A percentile compares a stretch with the other conserved stretches of the same genome.
Conservation (phyloP, 1,140 invertebrate genomes). For the Procambarus virginalis region DNA sequence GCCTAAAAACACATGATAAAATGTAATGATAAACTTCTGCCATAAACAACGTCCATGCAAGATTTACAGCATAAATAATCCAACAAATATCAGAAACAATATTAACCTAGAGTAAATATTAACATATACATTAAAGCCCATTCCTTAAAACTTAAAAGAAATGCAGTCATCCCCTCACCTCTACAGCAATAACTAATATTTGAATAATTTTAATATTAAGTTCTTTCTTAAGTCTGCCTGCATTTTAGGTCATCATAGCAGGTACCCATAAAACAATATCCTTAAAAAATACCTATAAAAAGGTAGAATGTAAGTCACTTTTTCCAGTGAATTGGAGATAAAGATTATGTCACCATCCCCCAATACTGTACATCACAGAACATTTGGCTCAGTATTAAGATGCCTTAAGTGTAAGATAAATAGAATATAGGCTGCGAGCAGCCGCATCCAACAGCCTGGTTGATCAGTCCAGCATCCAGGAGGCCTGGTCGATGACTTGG, state of each 20-base stretch:
- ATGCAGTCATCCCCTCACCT: background rate
- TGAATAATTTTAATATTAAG: background rate
- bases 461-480: no score
- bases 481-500: no score
- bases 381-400: background rate
- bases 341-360: background rate
- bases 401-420: background rate
- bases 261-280: background rate
- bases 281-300: background rate
- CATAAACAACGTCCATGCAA: background rate
- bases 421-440: background rate
- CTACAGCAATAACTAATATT: background rate
- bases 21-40: background rate
- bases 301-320: background rate
- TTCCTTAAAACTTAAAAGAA: background rate
- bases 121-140: constrained; percentile 4
- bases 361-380: background rate
- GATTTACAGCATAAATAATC: background rate
- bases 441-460: no score
- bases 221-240: background rate
- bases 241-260: background rate
- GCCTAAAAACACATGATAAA: background rate
- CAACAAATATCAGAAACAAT: background rate
- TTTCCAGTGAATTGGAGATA: background rate
- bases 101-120: background rate